Evolutionary conservation across 2,888 invertebrate genomes (phyloP), one percentile per base, ranked within the genome.

Genomic region (Cephus pulcher): DNA sequence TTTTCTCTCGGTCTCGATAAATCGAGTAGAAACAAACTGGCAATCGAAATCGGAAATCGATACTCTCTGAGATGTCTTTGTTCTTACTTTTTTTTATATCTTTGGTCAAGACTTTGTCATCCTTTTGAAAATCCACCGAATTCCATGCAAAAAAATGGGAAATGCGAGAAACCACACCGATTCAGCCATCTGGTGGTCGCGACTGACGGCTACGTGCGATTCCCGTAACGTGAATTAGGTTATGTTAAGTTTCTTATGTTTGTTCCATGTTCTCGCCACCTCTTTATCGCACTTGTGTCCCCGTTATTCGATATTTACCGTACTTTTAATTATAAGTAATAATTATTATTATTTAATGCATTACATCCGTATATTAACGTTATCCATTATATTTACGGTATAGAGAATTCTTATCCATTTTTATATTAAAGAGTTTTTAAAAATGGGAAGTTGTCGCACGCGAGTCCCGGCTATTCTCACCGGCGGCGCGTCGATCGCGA

Each of bases 291-390:
- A 56, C 56, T 56, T 56, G 56, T 56, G 56, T 56, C 56, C 56
- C 56, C 56, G 23, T 56, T 56, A 56, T 56, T 56, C 56, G 56
- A 56, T 56, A 78, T 30, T 80, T 73, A 76, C 75, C 75, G 73
- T 77, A 68, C 73, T 82, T 78, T 79, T 81, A 78, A 76, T 80
- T 78, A 75, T 79, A 76, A 77, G 71, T 81, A 74, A 77, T 81
- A 77, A 81, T 80, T 74, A 79, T 78, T 79, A 78, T 34, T 82
- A 82, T 86, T 80, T 74, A 80, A 78, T 77, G 79, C 78, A 80
- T 78, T 81, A 79, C 80, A 81, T 81, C 76, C 75, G 79, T 56
- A 78, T 77, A 77, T 78, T 81, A 30, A 71, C 80, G 69, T 78
- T 74, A 77, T 74, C 78, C 78, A 75, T 77, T 78, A 80, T 76